Conservation (phyloP, 2,888 invertebrate genomes). For the Spilarctia lutea region DNA sequence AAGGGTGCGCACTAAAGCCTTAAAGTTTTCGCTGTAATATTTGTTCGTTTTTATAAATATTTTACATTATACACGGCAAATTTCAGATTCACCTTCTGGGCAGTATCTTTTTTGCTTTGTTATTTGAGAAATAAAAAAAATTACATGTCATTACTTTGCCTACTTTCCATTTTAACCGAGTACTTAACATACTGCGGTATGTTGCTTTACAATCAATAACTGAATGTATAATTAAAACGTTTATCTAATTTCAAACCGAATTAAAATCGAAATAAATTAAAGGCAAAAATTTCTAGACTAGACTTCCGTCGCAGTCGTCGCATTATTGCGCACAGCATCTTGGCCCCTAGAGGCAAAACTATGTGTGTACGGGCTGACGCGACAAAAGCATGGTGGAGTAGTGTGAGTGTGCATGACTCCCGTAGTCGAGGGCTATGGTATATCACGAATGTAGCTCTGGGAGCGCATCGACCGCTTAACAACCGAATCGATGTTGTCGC, state of each 20-base stretch:
- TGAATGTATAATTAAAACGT: neutral
- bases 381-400: slow-evolving; percentile 22
- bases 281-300: neutral
- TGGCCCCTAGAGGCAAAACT: slow-evolving; percentile 20
- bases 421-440: slow-evolving; percentile 37
- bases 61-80: neutral
- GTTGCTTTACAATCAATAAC: neutral
- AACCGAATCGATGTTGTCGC: slow-evolving; percentile 61
- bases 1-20: slow-evolving; percentile 25
- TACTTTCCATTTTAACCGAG: neutral
- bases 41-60: slow-evolving; percentile 5
- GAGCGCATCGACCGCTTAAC: slow-evolving; percentile 57
- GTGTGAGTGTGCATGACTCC: slow-evolving; percentile 33
- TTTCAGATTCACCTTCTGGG: neutral
- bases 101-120: neutral
- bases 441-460: slow-evolving; percentile 52
- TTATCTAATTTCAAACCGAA: neutral
- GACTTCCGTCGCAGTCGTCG: slow-evolving; percentile 20
- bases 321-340: slow-evolving; percentile 29
- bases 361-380: slow-evolving; percentile 17
- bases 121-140: neutral
- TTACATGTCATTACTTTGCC: neutral
- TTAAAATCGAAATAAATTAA: neutral
- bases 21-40: slow-evolving; percentile 20
- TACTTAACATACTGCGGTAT: neutral